A percentile compares a stretch with the other conserved stretches of the same genome.
phyloP scores from a whole-genome alignment of 2,113 vertebrate species.

The Percopsis transmontana region DNA sequence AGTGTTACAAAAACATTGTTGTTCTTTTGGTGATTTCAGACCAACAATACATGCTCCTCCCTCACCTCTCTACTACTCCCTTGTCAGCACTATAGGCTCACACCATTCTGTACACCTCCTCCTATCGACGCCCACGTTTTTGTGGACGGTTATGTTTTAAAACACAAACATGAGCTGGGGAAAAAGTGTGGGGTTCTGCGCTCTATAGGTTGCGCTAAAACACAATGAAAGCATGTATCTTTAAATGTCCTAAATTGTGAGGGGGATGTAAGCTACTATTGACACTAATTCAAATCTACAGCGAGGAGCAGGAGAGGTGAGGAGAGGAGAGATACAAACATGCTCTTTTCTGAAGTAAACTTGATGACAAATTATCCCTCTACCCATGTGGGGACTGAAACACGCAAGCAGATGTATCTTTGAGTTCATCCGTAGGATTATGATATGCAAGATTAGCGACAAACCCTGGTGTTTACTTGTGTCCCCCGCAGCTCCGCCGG shows the following conservation, averaged over 20 bases:
- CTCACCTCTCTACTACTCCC: too few species aligned
- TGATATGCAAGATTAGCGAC: constrained; percentile 45
- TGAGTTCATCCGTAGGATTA: constrained; percentile 41
- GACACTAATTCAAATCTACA: constrained; percentile 20
- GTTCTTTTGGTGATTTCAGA: too few species aligned
- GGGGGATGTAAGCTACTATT: background rate
- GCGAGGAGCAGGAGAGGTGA: constrained; percentile 3
- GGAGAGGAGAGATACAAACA: background rate
- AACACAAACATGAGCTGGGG: too few species aligned
- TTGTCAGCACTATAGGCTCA: too few species aligned
- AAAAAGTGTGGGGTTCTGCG: too few species aligned
- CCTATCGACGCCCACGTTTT: too few species aligned
- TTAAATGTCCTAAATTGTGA: background rate
- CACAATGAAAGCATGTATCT: too few species aligned
- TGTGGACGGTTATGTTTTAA: too few species aligned
- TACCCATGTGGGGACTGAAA: background rate
- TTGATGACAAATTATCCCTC: constrained; percentile 1
- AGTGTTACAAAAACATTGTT: too few species aligned
- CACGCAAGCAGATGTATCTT: constrained; percentile 39
- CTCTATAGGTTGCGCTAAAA: too few species aligned
- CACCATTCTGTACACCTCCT: too few species aligned
- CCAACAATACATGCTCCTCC: too few species aligned
- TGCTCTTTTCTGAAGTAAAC: background rate
- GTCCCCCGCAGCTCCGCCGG: constrained; percentile 58
- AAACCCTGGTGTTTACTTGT: constrained; percentile 44